Evolutionary conservation across 2,113 vertebrate species (phyloP).

Genomic region (Saccopteryx leptura): DNA sequence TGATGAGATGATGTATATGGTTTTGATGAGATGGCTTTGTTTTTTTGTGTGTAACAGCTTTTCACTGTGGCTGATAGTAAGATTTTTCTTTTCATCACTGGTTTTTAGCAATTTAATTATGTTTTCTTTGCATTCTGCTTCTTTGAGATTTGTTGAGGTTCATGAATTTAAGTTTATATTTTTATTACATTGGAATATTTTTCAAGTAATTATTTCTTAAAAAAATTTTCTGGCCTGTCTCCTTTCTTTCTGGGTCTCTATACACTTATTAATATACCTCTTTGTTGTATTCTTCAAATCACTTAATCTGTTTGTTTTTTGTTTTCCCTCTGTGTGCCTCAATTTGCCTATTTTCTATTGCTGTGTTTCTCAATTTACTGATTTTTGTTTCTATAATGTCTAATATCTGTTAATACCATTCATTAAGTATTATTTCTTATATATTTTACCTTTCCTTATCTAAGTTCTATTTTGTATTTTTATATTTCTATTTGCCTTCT

Average conservation of each 20-base stretch:
- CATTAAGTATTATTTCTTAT: not conserved
- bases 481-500: not conserved
- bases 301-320: not conserved
- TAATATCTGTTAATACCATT: not conserved
- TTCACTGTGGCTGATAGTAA: not conserved
- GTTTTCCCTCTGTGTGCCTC: not conserved
- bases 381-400: not conserved
- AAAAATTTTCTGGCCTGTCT: not conserved
- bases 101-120: not conserved
- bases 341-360: not conserved
- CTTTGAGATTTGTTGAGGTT: not conserved
- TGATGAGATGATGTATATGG: not conserved
- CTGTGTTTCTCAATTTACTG: not conserved
- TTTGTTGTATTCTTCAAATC: not conserved
- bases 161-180: constrained; percentile 13
- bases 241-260: not conserved
- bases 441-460: not conserved
- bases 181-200: constrained; percentile 2
- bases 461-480: not conserved
- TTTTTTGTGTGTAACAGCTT: not conserved
- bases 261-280: not conserved
- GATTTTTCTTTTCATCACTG: not conserved
- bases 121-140: not conserved
- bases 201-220: not conserved
- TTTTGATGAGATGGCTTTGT: not conserved